Conservation (phyloP, 2,113 vertebrate genomes). For the Tragelaphus imberbis region DNA sequence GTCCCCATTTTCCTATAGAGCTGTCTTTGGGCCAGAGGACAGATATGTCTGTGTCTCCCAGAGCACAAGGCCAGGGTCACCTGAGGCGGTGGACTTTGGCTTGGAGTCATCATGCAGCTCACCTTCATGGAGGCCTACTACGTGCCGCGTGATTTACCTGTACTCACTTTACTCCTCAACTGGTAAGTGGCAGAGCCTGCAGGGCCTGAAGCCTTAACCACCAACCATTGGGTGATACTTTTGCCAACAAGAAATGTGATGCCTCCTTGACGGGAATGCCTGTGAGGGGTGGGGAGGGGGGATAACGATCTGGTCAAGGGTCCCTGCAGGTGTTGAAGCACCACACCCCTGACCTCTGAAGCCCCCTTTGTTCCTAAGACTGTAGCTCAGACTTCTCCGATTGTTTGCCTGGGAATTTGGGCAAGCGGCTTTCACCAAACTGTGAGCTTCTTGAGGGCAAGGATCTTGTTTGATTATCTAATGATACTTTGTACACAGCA, state of each 20-base stretch:
- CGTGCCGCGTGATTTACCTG: neutral
- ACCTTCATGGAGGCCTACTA: neutral
- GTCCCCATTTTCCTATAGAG: neutral
- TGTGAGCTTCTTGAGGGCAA: neutral
- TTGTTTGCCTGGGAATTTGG: neutral
- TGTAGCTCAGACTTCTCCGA: neutral
- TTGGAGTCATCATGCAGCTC: neutral
- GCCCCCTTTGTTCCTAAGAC: neutral
- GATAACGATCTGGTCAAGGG: neutral
- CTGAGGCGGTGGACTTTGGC: neutral
- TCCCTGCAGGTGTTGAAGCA: neutral
- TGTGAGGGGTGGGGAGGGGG: too few relatives aligned
- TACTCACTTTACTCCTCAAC: neutral
- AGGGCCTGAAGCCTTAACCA: neutral
- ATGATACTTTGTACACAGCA: neutral
- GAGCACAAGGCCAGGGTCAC: neutral
- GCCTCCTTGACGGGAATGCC: neutral
- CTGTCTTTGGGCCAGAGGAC: neutral
- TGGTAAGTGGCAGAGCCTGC: neutral
- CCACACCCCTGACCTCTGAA: neutral
- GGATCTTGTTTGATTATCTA: neutral
- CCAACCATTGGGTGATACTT: fast-evolving
- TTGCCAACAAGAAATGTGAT: neutral
- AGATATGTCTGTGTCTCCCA: neutral
- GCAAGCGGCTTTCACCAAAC: neutral